Conservation (phyloP, 2,113 vertebrate genomes). For the Zosterops japonicus region DNA sequence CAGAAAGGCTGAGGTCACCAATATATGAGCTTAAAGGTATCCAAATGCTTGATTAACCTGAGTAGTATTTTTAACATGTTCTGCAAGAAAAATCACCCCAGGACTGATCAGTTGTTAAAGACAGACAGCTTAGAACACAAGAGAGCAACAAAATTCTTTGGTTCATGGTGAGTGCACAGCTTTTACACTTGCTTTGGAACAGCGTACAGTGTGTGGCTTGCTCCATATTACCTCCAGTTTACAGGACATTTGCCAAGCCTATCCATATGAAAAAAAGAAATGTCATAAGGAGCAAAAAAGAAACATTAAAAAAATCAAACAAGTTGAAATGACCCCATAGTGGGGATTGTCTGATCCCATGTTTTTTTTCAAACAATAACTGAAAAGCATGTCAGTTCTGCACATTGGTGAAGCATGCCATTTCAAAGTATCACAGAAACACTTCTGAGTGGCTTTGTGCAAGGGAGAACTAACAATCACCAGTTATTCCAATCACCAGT, state of each 20-base stretch:
- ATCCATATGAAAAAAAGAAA: not conserved
- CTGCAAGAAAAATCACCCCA: not conserved
- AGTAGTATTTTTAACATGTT: not conserved
- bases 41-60: not conserved
- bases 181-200: not conserved
- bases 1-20: not conserved
- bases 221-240: not conserved
- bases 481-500: not conserved
- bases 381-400: not conserved
- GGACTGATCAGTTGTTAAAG: not conserved
- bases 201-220: not conserved
- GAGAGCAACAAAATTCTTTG: not conserved
- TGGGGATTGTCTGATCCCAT: not conserved
- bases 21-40: not conserved
- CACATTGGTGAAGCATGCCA: not conserved
- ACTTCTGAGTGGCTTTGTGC: not conserved
- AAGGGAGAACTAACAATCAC: not conserved
- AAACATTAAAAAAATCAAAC: not conserved
- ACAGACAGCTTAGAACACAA: not conserved
- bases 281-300: not conserved
- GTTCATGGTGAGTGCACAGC: fast-evolving
- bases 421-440: not conserved
- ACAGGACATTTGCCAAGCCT: not conserved
- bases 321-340: not conserved
- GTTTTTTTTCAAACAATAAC: not conserved